Conservation (phyloP, 1,140 invertebrate species). For the Piezodorus guildinii region DNA sequence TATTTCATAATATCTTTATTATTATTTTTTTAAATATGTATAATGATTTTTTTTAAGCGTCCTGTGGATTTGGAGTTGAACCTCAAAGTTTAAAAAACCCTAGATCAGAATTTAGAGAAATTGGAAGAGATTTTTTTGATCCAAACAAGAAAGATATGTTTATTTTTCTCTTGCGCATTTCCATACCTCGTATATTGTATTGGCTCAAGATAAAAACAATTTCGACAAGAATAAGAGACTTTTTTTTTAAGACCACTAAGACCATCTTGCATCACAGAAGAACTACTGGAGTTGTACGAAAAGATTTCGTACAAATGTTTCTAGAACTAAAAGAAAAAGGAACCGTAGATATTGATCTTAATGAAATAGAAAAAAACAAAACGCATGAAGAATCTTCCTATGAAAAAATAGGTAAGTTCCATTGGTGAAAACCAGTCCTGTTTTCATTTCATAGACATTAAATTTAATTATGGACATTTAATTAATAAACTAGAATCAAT, state of each 20-base stretch:
- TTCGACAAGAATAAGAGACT: constrained; percentile 31
- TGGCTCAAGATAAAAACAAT: constrained; percentile 22
- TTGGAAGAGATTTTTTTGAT: constrained; percentile 34
- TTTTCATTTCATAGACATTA: too few relatives aligned
- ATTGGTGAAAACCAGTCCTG: too few relatives aligned
- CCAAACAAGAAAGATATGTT: constrained; percentile 29
- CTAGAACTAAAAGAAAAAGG: constrained; percentile 26
- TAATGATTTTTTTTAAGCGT: constrained; percentile 28
- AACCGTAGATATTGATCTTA: not conserved
- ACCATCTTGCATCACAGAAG: constrained; percentile 35
- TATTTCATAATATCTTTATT: too few relatives aligned
- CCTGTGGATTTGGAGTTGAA: constrained; percentile 44
- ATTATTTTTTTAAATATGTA: too few relatives aligned
- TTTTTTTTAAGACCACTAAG: constrained; percentile 39
- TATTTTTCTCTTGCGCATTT: constrained; percentile 14
- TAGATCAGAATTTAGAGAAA: constrained; percentile 37
- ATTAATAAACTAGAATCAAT: too few relatives aligned
- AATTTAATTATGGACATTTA: too few relatives aligned
- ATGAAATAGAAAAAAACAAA: not conserved
- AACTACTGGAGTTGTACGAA: constrained; percentile 34
- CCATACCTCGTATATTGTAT: constrained; percentile 20
- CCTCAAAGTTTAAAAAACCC: constrained; percentile 39
- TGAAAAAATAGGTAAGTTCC: too few relatives aligned
- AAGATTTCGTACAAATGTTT: constrained; percentile 34
- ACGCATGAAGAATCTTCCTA: too few relatives aligned